These are phyloP conservation scores for Micrasema minimum DNA, from an alignment of 1,140 invertebrate species.

Conservation along the genomic window DNA sequence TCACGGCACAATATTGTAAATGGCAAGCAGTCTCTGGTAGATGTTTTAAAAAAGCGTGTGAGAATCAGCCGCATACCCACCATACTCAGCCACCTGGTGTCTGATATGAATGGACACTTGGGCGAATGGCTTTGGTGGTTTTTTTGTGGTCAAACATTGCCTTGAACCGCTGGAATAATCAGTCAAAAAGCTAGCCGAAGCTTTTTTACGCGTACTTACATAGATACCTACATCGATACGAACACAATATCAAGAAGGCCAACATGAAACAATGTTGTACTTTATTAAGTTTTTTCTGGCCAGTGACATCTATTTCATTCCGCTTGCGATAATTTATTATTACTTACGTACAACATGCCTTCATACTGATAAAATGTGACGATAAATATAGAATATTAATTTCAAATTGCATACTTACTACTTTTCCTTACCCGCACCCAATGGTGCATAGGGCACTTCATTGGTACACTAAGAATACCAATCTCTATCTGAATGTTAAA, in stretches of 20 bases:
- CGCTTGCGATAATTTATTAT: too few species aligned
- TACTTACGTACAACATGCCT: too few species aligned
- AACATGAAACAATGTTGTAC: not conserved
- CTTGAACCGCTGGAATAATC: constrained; percentile 34
- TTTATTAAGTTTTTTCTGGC: constrained; percentile 2
- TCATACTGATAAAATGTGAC: too few species aligned
- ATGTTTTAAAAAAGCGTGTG: constrained; percentile 16
- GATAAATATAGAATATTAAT: too few species aligned
- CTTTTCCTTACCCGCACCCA: too few species aligned
- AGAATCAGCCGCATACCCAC: not conserved
- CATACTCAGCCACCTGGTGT: constrained; percentile 22
- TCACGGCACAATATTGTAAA: constrained; percentile 22
- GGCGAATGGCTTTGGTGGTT: not conserved
- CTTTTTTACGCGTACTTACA: not conserved
- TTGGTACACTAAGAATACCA: too few species aligned
- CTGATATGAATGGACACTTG: constrained; percentile 28
- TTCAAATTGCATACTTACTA: too few species aligned
- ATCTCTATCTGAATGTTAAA: too few species aligned
- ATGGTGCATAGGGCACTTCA: too few species aligned
- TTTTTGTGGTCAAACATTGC: constrained; percentile 16
- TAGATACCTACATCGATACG: too few species aligned
- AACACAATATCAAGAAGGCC: not conserved
- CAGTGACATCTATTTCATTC: not conserved
- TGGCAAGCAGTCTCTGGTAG: not conserved
- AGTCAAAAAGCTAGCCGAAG: constrained; percentile 2